phyloP scores from a whole-genome alignment of 2,113 vertebrate species.

The Thinocorus orbignyianus region DNA sequence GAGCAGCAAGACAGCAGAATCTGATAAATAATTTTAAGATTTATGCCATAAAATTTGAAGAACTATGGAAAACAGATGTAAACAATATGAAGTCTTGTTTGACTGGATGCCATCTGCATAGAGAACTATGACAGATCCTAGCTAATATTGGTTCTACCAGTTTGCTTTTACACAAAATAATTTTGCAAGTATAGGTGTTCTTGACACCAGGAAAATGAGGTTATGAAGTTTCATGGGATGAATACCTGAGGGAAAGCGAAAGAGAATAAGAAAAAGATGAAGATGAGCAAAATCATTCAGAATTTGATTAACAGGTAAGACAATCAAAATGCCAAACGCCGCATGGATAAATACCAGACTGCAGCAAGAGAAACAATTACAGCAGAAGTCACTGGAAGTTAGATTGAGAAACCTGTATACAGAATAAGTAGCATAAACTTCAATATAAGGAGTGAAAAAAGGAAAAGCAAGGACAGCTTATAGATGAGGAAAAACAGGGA shows the following conservation, averaged over 20 bases:
- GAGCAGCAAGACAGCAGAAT: not conserved
- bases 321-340: not conserved
- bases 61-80: not conserved
- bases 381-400: not conserved
- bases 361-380: not conserved
- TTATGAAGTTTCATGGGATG: not conserved
- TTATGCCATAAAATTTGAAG: not conserved
- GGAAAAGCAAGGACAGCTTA: not conserved
- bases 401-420: not conserved
- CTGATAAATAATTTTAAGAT: not conserved
- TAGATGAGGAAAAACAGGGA: not conserved
- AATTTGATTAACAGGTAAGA: not conserved
- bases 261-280: not conserved
- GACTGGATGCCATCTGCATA: not conserved
- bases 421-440: not conserved
- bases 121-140: not conserved
- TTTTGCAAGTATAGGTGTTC: not conserved
- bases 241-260: not conserved
- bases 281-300: not conserved
- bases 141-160: not conserved
- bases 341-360: not conserved
- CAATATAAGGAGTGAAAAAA: not conserved
- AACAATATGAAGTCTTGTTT: not conserved
- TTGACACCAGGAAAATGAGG: not conserved
- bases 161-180: not conserved